Evolutionary conservation across 2,797 vertebrate species (phyloP).

Genomic region (Phrynocephalus vlangalii): DNA sequence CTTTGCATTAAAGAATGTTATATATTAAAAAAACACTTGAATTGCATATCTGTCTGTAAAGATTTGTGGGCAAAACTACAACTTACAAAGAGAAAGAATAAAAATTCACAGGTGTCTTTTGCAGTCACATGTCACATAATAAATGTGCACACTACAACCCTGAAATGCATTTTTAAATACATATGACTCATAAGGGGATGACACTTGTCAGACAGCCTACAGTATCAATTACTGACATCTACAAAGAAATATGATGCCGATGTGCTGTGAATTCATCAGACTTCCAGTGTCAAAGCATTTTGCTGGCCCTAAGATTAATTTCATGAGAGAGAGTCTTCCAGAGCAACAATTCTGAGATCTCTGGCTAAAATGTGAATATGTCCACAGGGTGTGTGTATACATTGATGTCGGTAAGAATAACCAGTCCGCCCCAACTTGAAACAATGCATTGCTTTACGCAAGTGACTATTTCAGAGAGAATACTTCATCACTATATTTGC

Average conservation of each 20-base stretch:
- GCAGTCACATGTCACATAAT: constrained; percentile 45
- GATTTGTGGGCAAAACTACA: constrained; percentile 58
- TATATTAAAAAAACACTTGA: constrained; percentile 42
- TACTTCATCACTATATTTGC: constrained; percentile 65
- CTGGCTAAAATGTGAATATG: not conserved
- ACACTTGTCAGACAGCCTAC: constrained; percentile 43
- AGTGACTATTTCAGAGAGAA: constrained; percentile 61
- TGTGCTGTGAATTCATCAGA: constrained; percentile 22
- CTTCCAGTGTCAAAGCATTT: constrained; percentile 46
- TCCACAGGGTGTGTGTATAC: no score
- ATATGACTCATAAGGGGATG: constrained; percentile 38
- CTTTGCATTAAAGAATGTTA: constrained; percentile 32
- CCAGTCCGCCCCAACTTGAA: constrained; percentile 42
- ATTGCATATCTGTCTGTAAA: constrained; percentile 55
- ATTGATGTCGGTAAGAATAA: no score
- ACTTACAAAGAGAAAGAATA: constrained; percentile 44
- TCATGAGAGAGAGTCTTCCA: constrained; percentile 28
- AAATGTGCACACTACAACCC: constrained; percentile 44
- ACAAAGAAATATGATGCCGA: constrained; percentile 38
- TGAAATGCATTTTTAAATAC: constrained; percentile 19
- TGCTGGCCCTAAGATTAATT: constrained; percentile 12
- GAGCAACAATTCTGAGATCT: not conserved
- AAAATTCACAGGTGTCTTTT: constrained; percentile 60
- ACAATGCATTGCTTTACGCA: constrained; percentile 62
- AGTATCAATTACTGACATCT: constrained; percentile 43